These are phyloP conservation scores for Timema podura DNA, from an alignment of 2,888 invertebrate genomes.

Conservation along the genomic window DNA sequence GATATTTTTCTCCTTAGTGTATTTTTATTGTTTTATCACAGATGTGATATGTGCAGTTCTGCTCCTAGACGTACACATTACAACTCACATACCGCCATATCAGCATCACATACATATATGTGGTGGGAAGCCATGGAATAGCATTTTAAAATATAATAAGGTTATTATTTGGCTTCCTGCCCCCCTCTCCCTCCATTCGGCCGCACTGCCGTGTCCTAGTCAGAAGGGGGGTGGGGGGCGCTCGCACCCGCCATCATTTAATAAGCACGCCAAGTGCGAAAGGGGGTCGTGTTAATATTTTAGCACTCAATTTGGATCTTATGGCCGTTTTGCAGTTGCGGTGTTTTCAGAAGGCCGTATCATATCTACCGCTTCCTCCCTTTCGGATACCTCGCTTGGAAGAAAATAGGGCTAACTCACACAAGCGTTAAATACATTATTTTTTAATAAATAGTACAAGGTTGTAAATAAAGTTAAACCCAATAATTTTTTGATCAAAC, in stretches of 20 bases:
- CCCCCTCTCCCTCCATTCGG: neutral
- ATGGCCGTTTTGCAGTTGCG: conserved; percentile 19
- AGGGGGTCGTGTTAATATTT: conserved; percentile 28
- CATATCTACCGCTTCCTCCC: conserved; percentile 9
- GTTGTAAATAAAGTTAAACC: no score
- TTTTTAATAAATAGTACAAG: no score
- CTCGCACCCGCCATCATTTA: conserved; percentile 28
- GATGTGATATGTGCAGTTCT: neutral
- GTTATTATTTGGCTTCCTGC: conserved; percentile 29
- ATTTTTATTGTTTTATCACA: no score
- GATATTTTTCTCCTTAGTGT: no score
- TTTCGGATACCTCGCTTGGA: no score
- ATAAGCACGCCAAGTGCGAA: conserved; percentile 31
- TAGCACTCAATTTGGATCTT: conserved; percentile 31
- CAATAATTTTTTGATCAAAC: no score
- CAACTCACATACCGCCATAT: conserved; percentile 1
- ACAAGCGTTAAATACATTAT: no score
- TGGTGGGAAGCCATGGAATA: conserved; percentile 29
- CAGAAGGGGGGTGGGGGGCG: neutral
- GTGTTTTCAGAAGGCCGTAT: conserved; percentile 15
- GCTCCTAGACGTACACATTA: neutral
- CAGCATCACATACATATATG: conserved; percentile 11
- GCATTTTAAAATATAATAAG: conserved; percentile 34
- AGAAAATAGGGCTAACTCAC: no score
- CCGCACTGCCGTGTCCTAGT: no score